phyloP scores from a whole-genome alignment of 2,888 invertebrate species.

The Acrobasis repandana region DNA sequence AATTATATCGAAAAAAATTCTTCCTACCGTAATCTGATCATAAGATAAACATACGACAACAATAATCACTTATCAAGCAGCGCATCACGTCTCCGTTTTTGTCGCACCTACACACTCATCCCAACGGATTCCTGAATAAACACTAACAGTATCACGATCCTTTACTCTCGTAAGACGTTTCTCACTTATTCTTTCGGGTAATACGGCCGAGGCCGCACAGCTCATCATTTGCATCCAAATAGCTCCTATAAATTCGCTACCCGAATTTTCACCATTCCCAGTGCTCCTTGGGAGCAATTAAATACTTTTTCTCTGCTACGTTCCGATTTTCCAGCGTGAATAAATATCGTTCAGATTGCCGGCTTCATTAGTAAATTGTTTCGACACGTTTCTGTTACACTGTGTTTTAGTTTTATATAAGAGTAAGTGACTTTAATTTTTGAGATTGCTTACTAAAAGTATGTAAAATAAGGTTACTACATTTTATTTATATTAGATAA shows the following conservation, averaged over 20 bases:
- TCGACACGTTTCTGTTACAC: constrained; percentile 44
- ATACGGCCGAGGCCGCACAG: constrained; percentile 68
- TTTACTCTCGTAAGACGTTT: constrained; percentile 73
- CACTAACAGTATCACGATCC: constrained; percentile 66
- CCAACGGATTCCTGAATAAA: constrained; percentile 61
- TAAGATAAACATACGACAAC: background rate
- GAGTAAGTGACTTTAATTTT: background rate
- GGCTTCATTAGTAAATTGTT: constrained; percentile 69
- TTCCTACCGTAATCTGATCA: background rate
- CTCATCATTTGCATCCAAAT: constrained; percentile 82
- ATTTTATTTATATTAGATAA: no score
- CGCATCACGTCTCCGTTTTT: background rate
- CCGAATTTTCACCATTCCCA: constrained; percentile 79
- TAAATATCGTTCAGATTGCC: constrained; percentile 71
- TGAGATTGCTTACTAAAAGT: no score
- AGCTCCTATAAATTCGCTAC: constrained; percentile 81
- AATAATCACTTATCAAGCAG: background rate
- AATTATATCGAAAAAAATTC: no score
- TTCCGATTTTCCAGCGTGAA: constrained; percentile 68
- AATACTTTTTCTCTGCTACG: constrained; percentile 72
- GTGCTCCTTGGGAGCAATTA: constrained; percentile 79
- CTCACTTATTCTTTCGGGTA: constrained; percentile 79
- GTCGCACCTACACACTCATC: constrained; percentile 43
- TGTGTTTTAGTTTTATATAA: background rate
- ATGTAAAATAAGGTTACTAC: no score